phyloP scores from a whole-genome alignment of 2,888 invertebrate genomes.

The Drosophila meridiana region DNA sequence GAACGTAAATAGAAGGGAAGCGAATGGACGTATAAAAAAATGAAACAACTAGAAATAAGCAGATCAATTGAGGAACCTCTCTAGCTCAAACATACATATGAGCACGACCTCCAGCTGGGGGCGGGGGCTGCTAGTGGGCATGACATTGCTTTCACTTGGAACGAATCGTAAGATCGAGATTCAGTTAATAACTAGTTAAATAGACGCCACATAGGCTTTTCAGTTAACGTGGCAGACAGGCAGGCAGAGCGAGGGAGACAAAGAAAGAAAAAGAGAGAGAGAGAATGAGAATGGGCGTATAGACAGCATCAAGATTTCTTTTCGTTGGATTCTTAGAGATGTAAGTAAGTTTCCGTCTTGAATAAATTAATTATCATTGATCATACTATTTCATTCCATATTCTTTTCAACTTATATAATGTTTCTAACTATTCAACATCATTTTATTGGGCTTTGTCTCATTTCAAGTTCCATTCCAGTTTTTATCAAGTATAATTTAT shows the following conservation, averaged over 20 bases:
- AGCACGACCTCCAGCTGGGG: constrained; percentile 19
- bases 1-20: constrained; percentile 30
- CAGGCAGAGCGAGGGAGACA: background rate
- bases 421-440: background rate
- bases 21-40: background rate
- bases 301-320: background rate
- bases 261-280: background rate
- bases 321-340: background rate
- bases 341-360: background rate
- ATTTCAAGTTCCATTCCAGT: background rate
- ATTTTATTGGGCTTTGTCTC: background rate
- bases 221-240: background rate
- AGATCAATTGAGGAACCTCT: constrained; percentile 21
- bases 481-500: background rate
- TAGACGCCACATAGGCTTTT: background rate
- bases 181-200: constrained; percentile 30
- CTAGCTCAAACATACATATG: background rate
- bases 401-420: background rate
- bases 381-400: background rate
- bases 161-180: constrained; percentile 11
- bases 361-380: background rate
- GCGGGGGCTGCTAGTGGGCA: constrained; percentile 11
- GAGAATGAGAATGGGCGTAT: background rate
- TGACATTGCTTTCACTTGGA: constrained; percentile 45
- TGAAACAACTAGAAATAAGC: constrained; percentile 6